Evolutionary conservation across 2,113 vertebrate genomes (phyloP).

Genomic region (Podiceps cristatus): DNA sequence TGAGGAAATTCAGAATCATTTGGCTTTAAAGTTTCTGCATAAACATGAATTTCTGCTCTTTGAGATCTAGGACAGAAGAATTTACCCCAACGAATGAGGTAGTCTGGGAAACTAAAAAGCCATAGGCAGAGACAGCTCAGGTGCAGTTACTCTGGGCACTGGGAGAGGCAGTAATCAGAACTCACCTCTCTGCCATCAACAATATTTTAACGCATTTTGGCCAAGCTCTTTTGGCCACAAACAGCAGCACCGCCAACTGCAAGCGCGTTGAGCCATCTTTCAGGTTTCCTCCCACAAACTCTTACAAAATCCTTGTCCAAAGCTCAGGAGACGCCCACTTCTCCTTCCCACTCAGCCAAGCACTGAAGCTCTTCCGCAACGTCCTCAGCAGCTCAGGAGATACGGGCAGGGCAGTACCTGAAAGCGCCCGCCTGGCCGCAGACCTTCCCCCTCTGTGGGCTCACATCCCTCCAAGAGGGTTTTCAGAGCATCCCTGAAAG

Average conservation of each 20-base stretch:
- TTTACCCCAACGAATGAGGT: neutral
- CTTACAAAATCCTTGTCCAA: neutral
- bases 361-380: neutral
- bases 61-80: neutral
- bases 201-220: neutral
- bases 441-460: rapidly evolving
- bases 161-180: neutral
- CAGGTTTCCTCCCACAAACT: neutral
- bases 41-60: neutral
- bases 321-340: neutral
- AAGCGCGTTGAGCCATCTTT: rapidly evolving
- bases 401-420: rapidly evolving
- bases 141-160: rapidly evolving
- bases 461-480: rapidly evolving
- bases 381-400: neutral
- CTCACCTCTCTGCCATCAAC: neutral
- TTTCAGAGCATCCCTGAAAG: neutral
- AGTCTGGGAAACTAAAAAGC: neutral
- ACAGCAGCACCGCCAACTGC: rapidly evolving
- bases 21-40: neutral
- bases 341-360: neutral
- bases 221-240: neutral
- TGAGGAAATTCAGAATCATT: neutral
- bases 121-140: neutral
- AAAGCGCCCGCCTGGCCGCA: rapidly evolving